These are phyloP conservation scores for Volucella inflata DNA, from an alignment of 2,888 invertebrate species.

Conservation along the genomic window DNA sequence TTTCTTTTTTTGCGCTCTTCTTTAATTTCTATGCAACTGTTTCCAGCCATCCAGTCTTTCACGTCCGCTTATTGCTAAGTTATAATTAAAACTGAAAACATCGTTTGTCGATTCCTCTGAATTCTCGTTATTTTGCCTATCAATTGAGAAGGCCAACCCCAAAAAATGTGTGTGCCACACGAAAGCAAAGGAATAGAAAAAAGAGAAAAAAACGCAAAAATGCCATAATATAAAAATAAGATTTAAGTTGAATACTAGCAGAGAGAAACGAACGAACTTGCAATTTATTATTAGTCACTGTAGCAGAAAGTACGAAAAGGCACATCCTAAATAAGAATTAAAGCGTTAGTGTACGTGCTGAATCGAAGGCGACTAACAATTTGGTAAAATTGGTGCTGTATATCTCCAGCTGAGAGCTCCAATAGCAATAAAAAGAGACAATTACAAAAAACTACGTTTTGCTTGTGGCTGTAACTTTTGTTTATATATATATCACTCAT, in stretches of 20 bases:
- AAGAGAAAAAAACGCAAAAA: conserved; percentile 44
- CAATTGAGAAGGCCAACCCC: conserved; percentile 63
- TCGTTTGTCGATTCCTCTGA: conserved; percentile 53
- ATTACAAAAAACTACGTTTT: conserved; percentile 14
- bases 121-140: conserved; percentile 62
- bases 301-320: conserved; percentile 6
- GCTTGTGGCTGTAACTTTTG: not conserved
- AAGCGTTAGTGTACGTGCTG: conserved; percentile 48
- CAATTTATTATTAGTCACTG: conserved; percentile 42
- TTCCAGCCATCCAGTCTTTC: conserved; percentile 83
- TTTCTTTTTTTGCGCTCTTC: conserved; percentile 75
- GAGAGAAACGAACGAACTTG: conserved; percentile 31
- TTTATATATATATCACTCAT: not conserved
- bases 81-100: conserved; percentile 82
- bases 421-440: conserved; percentile 16
- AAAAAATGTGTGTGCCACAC: conserved; percentile 62
- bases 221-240: conserved; percentile 55
- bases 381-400: conserved; percentile 12
- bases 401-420: not conserved
- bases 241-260: conserved; percentile 47
- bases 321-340: conserved; percentile 56
- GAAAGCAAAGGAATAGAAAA: conserved; percentile 23
- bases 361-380: conserved; percentile 14
- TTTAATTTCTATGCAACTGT: conserved; percentile 74
- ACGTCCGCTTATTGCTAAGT: conserved; percentile 83